Percentiles rank a stretch among this genome's conserved stretches.
These are phyloP conservation scores for Scaptomyza flava DNA, from an alignment of 2,888 invertebrate genomes.

Conservation along the genomic window DNA sequence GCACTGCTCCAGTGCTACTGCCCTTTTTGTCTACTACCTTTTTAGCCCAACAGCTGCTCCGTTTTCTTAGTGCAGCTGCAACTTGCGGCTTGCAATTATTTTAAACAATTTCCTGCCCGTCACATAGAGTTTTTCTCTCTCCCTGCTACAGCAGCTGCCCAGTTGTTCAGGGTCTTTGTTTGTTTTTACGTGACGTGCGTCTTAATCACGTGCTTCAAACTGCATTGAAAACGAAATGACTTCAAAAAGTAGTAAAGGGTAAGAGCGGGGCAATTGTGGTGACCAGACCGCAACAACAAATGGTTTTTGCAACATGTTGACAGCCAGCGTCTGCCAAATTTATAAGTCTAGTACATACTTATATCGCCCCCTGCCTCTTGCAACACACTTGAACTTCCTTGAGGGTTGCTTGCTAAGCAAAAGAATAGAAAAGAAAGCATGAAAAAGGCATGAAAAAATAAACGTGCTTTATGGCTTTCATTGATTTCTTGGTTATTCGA, in stretches of 20 bases:
- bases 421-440: slow-evolving; percentile 16
- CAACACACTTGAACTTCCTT: slow-evolving; percentile 10
- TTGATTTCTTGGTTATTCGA: slow-evolving; percentile 65
- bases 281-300: slow-evolving; percentile 56
- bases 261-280: background rate
- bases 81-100: slow-evolving; percentile 61
- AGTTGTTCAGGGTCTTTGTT: slow-evolving; percentile 52
- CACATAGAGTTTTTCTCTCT: slow-evolving; percentile 28
- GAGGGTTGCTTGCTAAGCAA: slow-evolving; percentile 58
- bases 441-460: slow-evolving; percentile 16
- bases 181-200: slow-evolving; percentile 65
- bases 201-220: slow-evolving; percentile 57
- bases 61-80: slow-evolving; percentile 41
- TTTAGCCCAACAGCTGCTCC: background rate
- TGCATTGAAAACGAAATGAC: slow-evolving; percentile 48
- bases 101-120: slow-evolving; percentile 73
- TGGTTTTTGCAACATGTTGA: slow-evolving; percentile 52
- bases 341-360: slow-evolving; percentile 12
- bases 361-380: background rate
- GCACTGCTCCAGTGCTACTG: background rate
- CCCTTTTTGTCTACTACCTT: background rate
- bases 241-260: background rate
- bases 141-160: slow-evolving; percentile 26
- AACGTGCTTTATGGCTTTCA: slow-evolving; percentile 44
- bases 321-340: slow-evolving; percentile 50